Percentiles rank a stretch among this genome's conserved stretches.
Conservation (phyloP, 2,797 vertebrate species). For the Phyllotis vaccarum region DNA sequence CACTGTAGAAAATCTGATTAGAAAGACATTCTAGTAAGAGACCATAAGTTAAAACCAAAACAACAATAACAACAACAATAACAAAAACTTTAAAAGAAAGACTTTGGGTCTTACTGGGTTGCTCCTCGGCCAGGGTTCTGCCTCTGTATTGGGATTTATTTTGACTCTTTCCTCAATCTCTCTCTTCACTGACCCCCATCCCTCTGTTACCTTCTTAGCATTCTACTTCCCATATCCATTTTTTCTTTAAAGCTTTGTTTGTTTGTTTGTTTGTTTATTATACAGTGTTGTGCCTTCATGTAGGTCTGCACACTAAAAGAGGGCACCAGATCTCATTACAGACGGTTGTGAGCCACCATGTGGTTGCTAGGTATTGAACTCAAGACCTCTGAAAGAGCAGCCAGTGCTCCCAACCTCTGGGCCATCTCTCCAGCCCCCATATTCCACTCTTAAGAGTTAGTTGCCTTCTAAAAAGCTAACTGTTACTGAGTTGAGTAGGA, state of each 20-base stretch:
- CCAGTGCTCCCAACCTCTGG: no score
- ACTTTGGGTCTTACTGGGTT: background rate
- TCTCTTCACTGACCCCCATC: background rate
- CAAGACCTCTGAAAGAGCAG: no score
- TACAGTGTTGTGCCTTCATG: no score
- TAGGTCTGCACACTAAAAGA: no score
- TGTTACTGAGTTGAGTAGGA: background rate
- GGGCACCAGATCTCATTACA: no score
- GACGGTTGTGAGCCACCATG: no score
- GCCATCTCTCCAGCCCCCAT: background rate
- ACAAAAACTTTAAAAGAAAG: no score
- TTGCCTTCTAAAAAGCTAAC: background rate
- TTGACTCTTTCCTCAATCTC: background rate
- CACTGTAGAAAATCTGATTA: background rate
- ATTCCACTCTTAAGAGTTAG: background rate
- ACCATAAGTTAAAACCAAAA: background rate
- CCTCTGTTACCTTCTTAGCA: fast-evolving
- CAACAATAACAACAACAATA: no score
- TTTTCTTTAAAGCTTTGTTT: no score
- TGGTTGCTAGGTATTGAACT: no score
- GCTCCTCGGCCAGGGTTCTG: background rate
- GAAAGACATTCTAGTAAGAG: background rate
- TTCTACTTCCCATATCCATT: background rate
- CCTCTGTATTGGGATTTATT: background rate
- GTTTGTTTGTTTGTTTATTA: no score